phyloP scores from a whole-genome alignment of 2,888 invertebrate genomes.

The Brenthis ino region DNA sequence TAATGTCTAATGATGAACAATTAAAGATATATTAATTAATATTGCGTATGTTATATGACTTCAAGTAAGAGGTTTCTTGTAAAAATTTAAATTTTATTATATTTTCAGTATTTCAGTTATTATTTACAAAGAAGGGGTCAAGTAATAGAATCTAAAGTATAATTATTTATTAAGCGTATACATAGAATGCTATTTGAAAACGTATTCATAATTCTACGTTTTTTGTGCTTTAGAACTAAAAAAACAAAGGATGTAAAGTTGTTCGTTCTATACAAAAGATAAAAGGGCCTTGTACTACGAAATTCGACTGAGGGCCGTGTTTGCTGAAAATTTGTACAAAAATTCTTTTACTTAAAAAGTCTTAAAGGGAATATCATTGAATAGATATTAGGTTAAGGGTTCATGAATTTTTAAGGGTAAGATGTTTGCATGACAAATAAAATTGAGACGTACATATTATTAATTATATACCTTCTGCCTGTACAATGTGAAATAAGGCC shows the following conservation, averaged over 20 bases:
- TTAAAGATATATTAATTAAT: no score
- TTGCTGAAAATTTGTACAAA: conserved; percentile 24
- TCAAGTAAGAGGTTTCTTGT: no score
- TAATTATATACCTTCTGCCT: not conserved
- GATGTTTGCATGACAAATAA: not conserved
- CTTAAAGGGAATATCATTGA: conserved; percentile 19
- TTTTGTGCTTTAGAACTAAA: conserved; percentile 32
- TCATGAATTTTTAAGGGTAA: not conserved
- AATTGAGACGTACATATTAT: not conserved
- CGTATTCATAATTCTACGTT: conserved; percentile 23
- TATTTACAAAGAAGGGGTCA: not conserved
- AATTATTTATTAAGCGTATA: not conserved
- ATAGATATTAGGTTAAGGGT: conserved; percentile 18
- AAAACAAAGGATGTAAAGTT: conserved; percentile 38
- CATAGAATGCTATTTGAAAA: conserved; percentile 22
- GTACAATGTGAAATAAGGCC: not conserved
- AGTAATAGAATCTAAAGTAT: not conserved
- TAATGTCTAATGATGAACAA: no score
- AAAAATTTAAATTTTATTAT: no score
- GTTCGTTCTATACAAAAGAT: conserved; percentile 39
- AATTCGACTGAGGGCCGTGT: conserved; percentile 34
- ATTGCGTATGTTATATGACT: no score
- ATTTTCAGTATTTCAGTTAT: no score
- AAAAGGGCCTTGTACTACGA: conserved; percentile 34
- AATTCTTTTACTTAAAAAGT: conserved; percentile 22